Percentiles rank a stretch among this genome's conserved stretches.
Conservation (phyloP, 2,888 invertebrate species). For the Antheraea yamamai region DNA sequence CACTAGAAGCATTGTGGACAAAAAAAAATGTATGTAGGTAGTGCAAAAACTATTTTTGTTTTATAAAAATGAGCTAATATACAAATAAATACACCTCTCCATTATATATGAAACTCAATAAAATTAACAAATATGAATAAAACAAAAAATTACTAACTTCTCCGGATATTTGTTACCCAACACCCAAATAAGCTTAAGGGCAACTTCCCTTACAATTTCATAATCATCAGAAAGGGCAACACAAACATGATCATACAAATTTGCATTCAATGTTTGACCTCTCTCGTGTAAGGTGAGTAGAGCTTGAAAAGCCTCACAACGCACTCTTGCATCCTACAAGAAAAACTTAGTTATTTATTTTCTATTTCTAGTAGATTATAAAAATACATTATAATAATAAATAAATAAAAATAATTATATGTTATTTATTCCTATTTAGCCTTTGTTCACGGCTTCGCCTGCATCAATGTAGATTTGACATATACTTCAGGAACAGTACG, state of each 20-base stretch:
- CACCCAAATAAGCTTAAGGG: constrained; percentile 92
- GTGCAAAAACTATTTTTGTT: no score
- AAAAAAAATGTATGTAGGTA: no score
- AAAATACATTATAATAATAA: no score
- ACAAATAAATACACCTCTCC: no score
- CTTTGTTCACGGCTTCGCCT: no score
- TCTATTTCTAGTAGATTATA: no score
- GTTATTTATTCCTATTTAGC: no score
- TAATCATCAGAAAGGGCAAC: constrained; percentile 94
- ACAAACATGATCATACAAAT: constrained; percentile 84
- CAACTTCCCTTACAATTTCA: constrained; percentile 94
- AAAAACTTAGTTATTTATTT: not conserved
- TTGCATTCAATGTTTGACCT: constrained; percentile 89
- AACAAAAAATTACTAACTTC: constrained; percentile 79
- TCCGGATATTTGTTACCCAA: constrained; percentile 94
- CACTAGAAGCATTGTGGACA: no score
- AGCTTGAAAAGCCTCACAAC: constrained; percentile 93
- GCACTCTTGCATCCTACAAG: constrained; percentile 89
- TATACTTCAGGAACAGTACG: no score
- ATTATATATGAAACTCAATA: not conserved
- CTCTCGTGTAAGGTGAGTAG: constrained; percentile 92
- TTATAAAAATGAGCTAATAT: no score
- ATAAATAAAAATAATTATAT: no score
- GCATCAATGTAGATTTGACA: no score
- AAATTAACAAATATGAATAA: not conserved